Base-by-base conservation (phyloP, 2,113 vertebrate species). In the Eolophus roseicapilla region DNA sequence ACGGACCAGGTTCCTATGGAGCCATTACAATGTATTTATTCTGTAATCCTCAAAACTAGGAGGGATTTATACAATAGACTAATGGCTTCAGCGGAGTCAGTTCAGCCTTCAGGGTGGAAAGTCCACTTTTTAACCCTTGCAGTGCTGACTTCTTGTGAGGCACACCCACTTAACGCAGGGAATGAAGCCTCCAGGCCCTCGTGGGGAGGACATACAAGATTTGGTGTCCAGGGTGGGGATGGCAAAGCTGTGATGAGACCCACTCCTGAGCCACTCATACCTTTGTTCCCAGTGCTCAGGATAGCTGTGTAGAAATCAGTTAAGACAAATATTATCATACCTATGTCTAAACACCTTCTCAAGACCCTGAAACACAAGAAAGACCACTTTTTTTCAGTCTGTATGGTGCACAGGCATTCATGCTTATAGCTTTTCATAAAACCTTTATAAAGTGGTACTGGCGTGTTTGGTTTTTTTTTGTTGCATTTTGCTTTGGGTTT, bases 41-140 rank as follows among this genome's bases (percentile, higher is more conserved):
- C 73, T 71, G 75, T 96, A 96, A 96, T 92, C 95, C 92, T 93
- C 75, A 53, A 93, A 96, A 93, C 90, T 63, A 50, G 92, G 73
- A 63, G 94, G 95, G 86, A 90, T 97, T 93, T 96, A 83, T 64
- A 96, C 85, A 96, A 97, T 88, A 64, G 90, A 94, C 90, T 93
- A 88, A 92, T 41, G 67, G 89, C 94, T 97, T 97, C 95, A 96
- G 94, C 95, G 85, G 92, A 96, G 52, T 70, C 60, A 8, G 20
- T 21, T 57, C 35, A 84, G 79, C 83, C 77, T 83, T 88, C 85
- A 92, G 93, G 73, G 84, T 94, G 69, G 55, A 92, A 84, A 67
- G 53, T 24, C 71, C 73, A 46, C 64, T 94, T 96, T 89, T 94
- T 97, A 95, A 96, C 83, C 71, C 90, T 84, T 37, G 37, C 47